Base-by-base conservation (phyloP, 2,888 invertebrate species). In the Halictus ligatus region DNA sequence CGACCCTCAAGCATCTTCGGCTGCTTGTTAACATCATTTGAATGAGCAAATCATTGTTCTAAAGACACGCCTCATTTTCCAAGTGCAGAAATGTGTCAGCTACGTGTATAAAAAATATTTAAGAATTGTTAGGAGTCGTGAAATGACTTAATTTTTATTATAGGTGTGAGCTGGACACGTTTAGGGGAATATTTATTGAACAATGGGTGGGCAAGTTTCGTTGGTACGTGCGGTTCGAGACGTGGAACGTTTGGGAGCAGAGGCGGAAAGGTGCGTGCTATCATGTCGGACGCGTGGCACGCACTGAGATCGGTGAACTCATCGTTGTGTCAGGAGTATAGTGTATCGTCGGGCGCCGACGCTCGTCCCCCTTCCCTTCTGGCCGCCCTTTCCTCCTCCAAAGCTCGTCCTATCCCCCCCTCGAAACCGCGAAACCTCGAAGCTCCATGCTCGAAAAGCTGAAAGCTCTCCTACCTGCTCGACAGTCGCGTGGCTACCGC, bases 341-440 rank as follows among this genome's bases (percentile, higher is more conserved):
- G 92, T 94, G 93, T 94, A 94, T 94, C 93, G 93, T 91, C 90
- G 92, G 90, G 94, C 93, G 92, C 94, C 94, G 94, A 94, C 94
- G 94, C 94, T 94, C 89, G 84, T 83, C 91, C 88, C 89, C 89
- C 90, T 89, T 78, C 83, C 84, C 81, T 88, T 80, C 86, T 81
- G 80, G 78, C 89, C 89, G 81, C 86, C 90, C 88, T 88, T 88
- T 89, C 86, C 86, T 89, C 88, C 84, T 18, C 71, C 81, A 86
- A 71, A 73, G 73, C 84, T 81, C 87, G 87, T 88, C 80, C 89
- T 83, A 86, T 88, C 91, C 90, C 90, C 88, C 84, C 89, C 35
- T 35, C 86, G 83, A 94, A 93, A 93, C 92, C 93, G 91, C 91
- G 91, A 92, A 92, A 93, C 91, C 91, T 90, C 91, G 91, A 94